Evolutionary conservation across 2,888 invertebrate genomes (phyloP).

Genomic region (Polyploca ridens): DNA sequence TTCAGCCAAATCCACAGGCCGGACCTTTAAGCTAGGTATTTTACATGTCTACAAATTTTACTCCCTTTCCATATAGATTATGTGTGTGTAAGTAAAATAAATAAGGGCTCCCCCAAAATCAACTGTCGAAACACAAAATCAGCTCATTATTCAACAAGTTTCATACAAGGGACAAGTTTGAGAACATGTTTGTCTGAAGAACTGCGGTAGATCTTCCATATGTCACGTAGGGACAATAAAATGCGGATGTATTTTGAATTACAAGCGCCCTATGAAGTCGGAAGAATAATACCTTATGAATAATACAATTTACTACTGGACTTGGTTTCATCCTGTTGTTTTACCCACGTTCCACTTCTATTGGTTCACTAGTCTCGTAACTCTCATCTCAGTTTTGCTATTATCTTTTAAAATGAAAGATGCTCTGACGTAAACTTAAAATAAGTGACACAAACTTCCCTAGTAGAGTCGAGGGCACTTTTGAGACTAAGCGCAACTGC

Average conservation of each 20-base stretch:
- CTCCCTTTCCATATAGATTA: background rate
- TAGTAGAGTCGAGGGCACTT: background rate
- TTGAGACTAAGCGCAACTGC: background rate
- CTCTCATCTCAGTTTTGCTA: background rate
- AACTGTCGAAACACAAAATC: slow-evolving; percentile 1
- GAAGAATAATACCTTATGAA: background rate
- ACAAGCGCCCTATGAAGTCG: slow-evolving; percentile 1
- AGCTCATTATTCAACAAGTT: slow-evolving; percentile 1
- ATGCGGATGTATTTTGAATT: slow-evolving; percentile 7
- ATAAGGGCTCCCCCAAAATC: background rate
- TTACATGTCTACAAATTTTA: too few species aligned
- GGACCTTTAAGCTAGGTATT: too few species aligned
- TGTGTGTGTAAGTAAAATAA: background rate
- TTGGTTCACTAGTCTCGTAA: background rate
- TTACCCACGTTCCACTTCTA: background rate
- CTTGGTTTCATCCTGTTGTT: background rate
- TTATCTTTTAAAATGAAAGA: background rate
- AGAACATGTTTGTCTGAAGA: background rate
- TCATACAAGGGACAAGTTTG: background rate
- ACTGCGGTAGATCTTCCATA: background rate
- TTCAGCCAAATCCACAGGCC: too few species aligned
- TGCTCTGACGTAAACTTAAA: background rate
- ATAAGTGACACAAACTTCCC: background rate
- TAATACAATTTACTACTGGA: background rate
- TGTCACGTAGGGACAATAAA: slow-evolving; percentile 3